Conservation (phyloP, 1,140 invertebrate species). For the Scaptomyza pallida region DNA sequence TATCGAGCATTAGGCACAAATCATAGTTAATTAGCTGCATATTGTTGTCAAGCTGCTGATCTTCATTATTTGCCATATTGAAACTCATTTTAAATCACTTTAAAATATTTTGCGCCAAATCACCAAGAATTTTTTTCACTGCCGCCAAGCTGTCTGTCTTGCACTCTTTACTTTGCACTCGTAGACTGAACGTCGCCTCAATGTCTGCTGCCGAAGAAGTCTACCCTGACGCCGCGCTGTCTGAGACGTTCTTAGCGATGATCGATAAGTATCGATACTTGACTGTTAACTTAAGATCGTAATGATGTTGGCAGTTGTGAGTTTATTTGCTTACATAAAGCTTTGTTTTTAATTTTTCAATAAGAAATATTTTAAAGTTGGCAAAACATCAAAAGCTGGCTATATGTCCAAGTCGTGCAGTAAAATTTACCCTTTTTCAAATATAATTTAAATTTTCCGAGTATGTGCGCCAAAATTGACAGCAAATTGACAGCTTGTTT, state of each 20-base stretch:
- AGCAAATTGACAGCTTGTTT: not conserved
- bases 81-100: conserved; percentile 11
- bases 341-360: too few relatives aligned
- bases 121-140: not conserved
- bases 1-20: conserved; percentile 40
- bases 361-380: too few relatives aligned
- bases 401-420: too few relatives aligned
- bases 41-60: conserved; percentile 44
- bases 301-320: too few relatives aligned
- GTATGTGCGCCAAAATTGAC: too few relatives aligned
- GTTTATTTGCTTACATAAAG: too few relatives aligned
- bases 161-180: not conserved
- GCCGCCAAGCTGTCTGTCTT: conserved; percentile 29
- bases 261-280: conserved; percentile 11
- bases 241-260: conserved; percentile 1
- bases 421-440: too few relatives aligned
- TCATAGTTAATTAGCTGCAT: conserved; percentile 33
- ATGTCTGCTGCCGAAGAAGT: conserved; percentile 12
- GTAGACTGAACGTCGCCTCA: conserved; percentile 9
- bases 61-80: not conserved
- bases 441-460: too few relatives aligned
- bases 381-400: too few relatives aligned
- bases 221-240: conserved; percentile 29
- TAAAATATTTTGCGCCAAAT: conserved; percentile 5
- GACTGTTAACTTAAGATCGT: too few relatives aligned